Base-by-base conservation (phyloP, 2,113 vertebrate species). In the Menidia beryllina region DNA sequence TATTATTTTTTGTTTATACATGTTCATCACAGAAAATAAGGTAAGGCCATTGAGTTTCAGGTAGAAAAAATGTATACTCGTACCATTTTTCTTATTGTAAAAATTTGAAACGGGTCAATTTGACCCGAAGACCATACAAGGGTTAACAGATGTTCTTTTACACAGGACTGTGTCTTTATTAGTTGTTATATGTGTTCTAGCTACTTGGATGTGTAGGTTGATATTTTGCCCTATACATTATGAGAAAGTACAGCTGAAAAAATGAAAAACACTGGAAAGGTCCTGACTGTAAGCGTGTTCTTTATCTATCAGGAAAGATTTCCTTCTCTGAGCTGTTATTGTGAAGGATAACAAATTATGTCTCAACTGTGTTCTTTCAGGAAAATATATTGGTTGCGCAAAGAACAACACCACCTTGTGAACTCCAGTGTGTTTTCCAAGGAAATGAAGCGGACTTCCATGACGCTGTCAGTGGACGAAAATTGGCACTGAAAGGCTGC, bases 191-290 rank as follows among this genome's bases (percentile, higher is more conserved):
- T 13, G 38, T 13, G 11, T n/a, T n/a, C n/a, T n/a, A 39, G 14
- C 11, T 13, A 39, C 38, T 39, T 7, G 14, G 14, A 39, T 13
- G 38, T 39, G 14, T 1, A 39, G 38, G 10, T 39, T 39, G 38
- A 39, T 12, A 7, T 39, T 39, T 39, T 39, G 38, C 14, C 38
- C 17, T 3, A 15, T 43, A 1, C 5, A 14, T 43, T 17, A 5
- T 15, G 15, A n/a, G 74, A 72, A 71, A 27, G 23, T 7, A n/a
- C 48, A 54, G 30, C 79, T 86, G 76, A 87, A 82, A 67, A 61
- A 76, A 76, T 81, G 77, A 59, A 69, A 61, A 65, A 61, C 66
- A 84, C 56, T 39, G 68, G 79, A 68, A 36, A 48, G 1, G 39
- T 17, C 15, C 14, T 17, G 1, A 8, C 20, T 56, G 26, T 80